Evolutionary conservation across 2,888 invertebrate genomes (phyloP), one percentile per base, ranked within the genome.

Genomic region (Ophraella communa): DNA sequence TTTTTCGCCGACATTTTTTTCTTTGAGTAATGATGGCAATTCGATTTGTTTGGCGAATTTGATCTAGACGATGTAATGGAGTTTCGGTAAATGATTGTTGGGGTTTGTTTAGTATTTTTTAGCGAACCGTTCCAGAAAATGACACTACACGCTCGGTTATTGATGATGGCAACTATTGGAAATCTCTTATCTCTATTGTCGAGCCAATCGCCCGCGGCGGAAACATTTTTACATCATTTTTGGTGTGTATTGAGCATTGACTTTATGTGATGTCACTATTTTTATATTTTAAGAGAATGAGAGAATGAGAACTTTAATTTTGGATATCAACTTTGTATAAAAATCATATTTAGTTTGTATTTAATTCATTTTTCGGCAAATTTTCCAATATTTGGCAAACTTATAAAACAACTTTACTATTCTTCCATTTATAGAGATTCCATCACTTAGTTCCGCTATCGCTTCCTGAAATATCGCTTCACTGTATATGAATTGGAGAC

Each of bases 21-120:
- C 20, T 60, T 52, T 60, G 60, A 60, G 60, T 60, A 60, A 60
- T 60, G 60, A 60, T 60, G 60, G 60, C 60, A 60, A 60, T 52
- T 60, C 60, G 60, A 60, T 60, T 60, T 60, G 60, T 60, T 52
- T 60, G 60, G 60, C 44, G 60, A 60, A 60, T 60, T 60, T 60
- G 60, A 60, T 60, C 44, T 60, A 39, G 27, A 44, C 59, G 44
- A 52, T 53, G 52, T 60, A 60, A 60, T 60, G 60, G 52, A 60
- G 27, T 60, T 60, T 60, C 44, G 51, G 60, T 44, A 60, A 60
- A 60, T 52, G 60, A 52, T 60, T 60, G 52, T 52, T 18, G 17
- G 42, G 59, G 59, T 39, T 49, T 49, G 27, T 17, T 45, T 45
- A 45, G 21, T 45, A 51, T 51, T 14, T 18, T 59, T 60, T 52